Conservation (phyloP, 2,797 vertebrate species). For the Parambassis ranga region DNA sequence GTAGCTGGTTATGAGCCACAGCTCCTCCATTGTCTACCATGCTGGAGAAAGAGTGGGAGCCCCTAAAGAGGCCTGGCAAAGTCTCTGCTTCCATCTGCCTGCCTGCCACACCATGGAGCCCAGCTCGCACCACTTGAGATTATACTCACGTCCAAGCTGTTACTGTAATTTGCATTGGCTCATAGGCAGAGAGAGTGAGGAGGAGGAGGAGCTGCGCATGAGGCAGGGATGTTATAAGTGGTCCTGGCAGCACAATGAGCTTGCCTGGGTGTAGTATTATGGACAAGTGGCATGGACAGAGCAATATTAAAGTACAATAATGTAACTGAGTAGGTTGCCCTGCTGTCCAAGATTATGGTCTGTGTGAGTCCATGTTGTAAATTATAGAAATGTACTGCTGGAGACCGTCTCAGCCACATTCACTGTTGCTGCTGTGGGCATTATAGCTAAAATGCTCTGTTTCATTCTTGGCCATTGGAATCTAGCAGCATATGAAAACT, state of each 20-base stretch:
- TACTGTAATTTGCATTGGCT: constrained; percentile 82
- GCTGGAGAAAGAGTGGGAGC: constrained; percentile 66
- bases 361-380: constrained; percentile 26
- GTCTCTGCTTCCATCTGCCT: constrained; percentile 70
- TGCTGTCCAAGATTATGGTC: constrained; percentile 50
- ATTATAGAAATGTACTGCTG: constrained; percentile 39
- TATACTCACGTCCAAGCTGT: constrained; percentile 79
- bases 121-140: constrained; percentile 77
- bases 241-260: constrained; percentile 73
- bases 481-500: neutral
- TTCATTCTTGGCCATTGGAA: neutral
- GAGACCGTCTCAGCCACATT: constrained; percentile 28
- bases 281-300: constrained; percentile 58
- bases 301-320: constrained; percentile 66
- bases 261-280: constrained; percentile 53
- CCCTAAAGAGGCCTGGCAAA: constrained; percentile 74
- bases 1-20: constrained; percentile 63
- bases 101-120: constrained; percentile 67
- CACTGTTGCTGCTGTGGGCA: neutral
- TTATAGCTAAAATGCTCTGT: constrained; percentile 20
- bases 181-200: constrained; percentile 65
- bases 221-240: constrained; percentile 73
- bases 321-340: constrained; percentile 48
- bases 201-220: constrained; percentile 71
- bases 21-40: constrained; percentile 70